Base-by-base conservation (phyloP, 2,113 vertebrate species). In the Kryptolebias marmoratus region DNA sequence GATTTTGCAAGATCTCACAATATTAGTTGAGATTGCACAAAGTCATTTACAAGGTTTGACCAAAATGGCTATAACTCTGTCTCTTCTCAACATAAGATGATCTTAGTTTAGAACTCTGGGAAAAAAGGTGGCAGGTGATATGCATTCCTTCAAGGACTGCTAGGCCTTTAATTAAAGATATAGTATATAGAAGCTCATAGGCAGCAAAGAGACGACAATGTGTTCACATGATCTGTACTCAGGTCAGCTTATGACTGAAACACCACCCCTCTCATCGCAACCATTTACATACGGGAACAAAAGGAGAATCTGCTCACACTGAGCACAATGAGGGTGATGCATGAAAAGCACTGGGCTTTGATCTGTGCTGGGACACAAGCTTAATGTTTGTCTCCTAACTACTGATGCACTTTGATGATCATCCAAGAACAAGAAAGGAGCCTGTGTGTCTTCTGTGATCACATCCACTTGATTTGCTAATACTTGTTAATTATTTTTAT, bases 301-400 rank as follows among this genome's bases (percentile, higher is more conserved):
- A 77, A 82, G 72, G 22, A 18, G 10, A 11, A 70, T 69, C 48
- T 61, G 54, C 48, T 64, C 52, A 61, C 16, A 27, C 65, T 48
- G 67, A 73, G 50, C 28, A 57, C 64, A 75, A 63, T 73, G 64
- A 68, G 36, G n/a, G 4, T 10, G 13, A 27, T 0, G 12, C 70
- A 72, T 88, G 39, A 88, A 85, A 87, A 77, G 6, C 13, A 12
- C 70, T 6, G 4, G 48, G 61, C 84, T 91, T 90, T 91, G 32
- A 91, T 92, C 84, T 73, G 53, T 32, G 12, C 45, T 44, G 52
- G 48, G 50, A 22, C 80, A 75, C 18, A n/a, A 64, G 75, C 58
- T 82, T 71, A 55, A 30, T 71, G 57, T 64, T 74, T 56, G 54
- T 44, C 66, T 78, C 57, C 14, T 27, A 75, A 64, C 68, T 45